Base-by-base conservation (phyloP, 2,797 vertebrate genomes). In the Anguilla anguilla region DNA sequence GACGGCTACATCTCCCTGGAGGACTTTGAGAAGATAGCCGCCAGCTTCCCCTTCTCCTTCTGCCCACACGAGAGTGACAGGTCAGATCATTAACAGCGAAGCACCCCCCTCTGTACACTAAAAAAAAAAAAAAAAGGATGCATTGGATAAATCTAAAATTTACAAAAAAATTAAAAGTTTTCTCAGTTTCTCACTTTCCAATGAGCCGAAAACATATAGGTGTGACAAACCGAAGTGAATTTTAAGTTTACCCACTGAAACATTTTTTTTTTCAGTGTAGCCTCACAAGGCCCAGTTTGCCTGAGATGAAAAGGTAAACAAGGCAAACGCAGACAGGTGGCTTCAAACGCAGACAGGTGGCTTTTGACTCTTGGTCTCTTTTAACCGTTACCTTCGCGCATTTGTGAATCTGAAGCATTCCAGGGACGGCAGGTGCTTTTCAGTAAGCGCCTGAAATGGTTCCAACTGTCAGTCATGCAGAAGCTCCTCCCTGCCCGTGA, bases 11-110 rank as follows among this genome's bases (percentile, higher is more conserved):
- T 98, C 93, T 97, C 97, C 86, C 94, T 94, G 86, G 98, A 97
- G 19, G 97, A 98, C 89, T 98, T 98, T 39, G 97, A 97, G 91
- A 96, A 95, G 0, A 96, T 98, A 87, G 95, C 96, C 25, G 97
- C 96, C 92, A 97, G 96, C 92, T 98, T 98, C 89, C 98, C 97
- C 4, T 98, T 98, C 51, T 94, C 95, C 85, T 95, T 93, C 87
- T 92, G 93, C 0, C 93, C 97, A 92, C 94, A 98, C 92, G 97
- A 98, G 95, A 94, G 96, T 95, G 82, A 96, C 94, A 89, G 96
- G 97, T 90, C 93, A 96, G 89, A 95, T 96, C 93, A 15, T 39
- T 46, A 0, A 72, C 28, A 15, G 74, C 7, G 7, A 69, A 69
- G 64, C 64, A 69, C 51, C 11, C 7, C 59, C 59, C 3, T 1